phyloP scores from a whole-genome alignment of 2,113 vertebrate genomes.

The Hucho hucho region DNA sequence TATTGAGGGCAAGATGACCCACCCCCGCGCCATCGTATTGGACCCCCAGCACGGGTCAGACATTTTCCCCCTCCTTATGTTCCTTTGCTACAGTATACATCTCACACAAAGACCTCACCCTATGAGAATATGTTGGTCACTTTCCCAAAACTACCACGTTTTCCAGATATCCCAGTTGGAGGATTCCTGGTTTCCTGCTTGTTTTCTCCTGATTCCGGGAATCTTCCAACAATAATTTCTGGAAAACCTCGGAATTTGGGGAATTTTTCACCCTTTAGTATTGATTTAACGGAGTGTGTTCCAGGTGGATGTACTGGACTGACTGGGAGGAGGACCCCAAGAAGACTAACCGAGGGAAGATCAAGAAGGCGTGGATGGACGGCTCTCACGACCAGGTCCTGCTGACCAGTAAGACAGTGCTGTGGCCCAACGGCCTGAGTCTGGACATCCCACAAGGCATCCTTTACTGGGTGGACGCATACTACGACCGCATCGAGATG shows the following conservation, averaged over 20 bases:
- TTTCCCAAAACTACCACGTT: too few species aligned
- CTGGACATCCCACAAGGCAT: conserved; percentile 89
- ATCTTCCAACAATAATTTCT: background rate
- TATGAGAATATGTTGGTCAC: too few species aligned
- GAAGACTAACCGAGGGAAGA: conserved; percentile 92
- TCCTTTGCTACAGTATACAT: too few species aligned
- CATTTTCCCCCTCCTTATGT: background rate
- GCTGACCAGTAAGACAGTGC: conserved; percentile 91
- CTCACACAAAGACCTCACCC: too few species aligned
- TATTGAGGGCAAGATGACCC: conserved; percentile 95
- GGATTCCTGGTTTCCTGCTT: conserved; percentile 6
- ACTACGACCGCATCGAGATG: conserved; percentile 94
- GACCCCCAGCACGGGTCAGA: conserved; percentile 91
- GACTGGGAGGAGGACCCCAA: conserved; percentile 98
- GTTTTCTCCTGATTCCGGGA: too few species aligned
- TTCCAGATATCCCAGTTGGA: too few species aligned
- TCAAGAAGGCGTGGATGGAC: conserved; percentile 97
- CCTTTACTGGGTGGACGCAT: conserved; percentile 98
- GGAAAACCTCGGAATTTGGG: background rate
- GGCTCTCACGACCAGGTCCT: conserved; percentile 90
- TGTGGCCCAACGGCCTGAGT: conserved; percentile 96
- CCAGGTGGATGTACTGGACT: conserved; percentile 98
- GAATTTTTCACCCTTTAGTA: background rate
- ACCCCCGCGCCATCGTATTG: conserved; percentile 93
- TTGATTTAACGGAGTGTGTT: background rate